Percentiles rank a stretch among this genome's conserved stretches.
phyloP scores from a whole-genome alignment of 1,140 invertebrate species.

The Laupala kohalensis region DNA sequence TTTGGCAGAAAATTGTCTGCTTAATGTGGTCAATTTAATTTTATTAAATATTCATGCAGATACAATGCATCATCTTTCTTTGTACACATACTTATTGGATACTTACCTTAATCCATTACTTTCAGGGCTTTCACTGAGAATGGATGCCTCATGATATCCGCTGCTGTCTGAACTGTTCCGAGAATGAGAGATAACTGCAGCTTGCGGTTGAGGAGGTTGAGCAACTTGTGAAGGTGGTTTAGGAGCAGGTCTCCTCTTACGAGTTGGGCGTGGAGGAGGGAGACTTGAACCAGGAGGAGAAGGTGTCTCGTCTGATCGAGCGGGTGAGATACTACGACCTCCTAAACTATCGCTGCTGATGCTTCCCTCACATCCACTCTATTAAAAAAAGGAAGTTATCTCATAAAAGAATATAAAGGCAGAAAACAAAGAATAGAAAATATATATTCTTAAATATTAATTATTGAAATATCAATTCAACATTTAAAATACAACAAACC shows the following conservation, averaged over 20 bases:
- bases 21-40: too few species aligned
- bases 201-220: constrained; percentile 4
- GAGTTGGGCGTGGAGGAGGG: constrained; percentile 32
- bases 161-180: constrained; percentile 63
- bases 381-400: neutral
- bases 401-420: too few species aligned
- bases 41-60: too few species aligned
- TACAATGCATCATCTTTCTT: too few species aligned
- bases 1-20: too few species aligned
- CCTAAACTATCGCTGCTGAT: constrained; percentile 35
- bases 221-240: constrained; percentile 33
- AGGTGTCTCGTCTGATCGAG: constrained; percentile 30
- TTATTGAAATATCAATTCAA: too few species aligned
- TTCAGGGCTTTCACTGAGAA: constrained; percentile 42
- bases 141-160: constrained; percentile 59
- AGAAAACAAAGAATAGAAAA: too few species aligned
- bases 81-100: too few species aligned
- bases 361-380: constrained; percentile 17
- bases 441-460: too few species aligned
- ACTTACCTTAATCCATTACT: neutral
- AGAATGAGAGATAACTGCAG: constrained; percentile 44
- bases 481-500: too few species aligned
- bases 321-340: constrained; percentile 34
- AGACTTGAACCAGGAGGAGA: constrained; percentile 27
- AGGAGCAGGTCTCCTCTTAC: constrained; percentile 43